phyloP scores from a whole-genome alignment of 2,113 vertebrate species.

The Saccopteryx leptura region DNA sequence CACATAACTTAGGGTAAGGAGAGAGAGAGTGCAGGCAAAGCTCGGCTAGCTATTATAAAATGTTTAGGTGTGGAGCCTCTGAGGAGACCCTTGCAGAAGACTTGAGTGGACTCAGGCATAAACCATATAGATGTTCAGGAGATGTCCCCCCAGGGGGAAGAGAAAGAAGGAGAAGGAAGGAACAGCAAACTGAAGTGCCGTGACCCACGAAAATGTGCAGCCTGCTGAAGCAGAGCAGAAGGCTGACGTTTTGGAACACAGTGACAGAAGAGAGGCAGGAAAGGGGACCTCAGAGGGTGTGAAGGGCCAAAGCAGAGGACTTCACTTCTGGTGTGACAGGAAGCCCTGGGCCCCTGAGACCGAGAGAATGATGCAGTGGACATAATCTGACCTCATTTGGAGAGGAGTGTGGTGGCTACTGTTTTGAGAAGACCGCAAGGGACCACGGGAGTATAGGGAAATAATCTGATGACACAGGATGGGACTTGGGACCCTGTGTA shows the following conservation, averaged over 20 bases:
- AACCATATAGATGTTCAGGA: neutral
- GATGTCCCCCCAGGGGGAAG: neutral
- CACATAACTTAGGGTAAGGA: neutral
- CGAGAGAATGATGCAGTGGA: accelerated
- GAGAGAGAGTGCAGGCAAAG: neutral
- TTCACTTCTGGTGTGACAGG: neutral
- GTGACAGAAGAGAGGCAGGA: neutral
- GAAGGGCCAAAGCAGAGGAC: no score
- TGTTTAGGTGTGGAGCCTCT: neutral
- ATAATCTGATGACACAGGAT: neutral
- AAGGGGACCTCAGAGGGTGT: neutral
- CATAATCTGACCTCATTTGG: neutral
- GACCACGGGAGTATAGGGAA: neutral
- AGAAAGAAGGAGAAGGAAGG: neutral
- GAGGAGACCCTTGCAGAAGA: neutral
- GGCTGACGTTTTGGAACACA: accelerated
- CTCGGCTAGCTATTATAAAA: neutral
- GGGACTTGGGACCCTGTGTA: accelerated
- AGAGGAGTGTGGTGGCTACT: neutral
- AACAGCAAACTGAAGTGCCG: neutral
- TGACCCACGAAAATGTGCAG: neutral
- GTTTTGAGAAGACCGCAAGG: neutral
- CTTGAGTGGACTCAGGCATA: neutral
- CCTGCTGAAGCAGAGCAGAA: neutral
- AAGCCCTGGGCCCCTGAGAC: neutral